phyloP scores from a whole-genome alignment of 2,113 vertebrate species.

The Anas platyrhynchos region DNA sequence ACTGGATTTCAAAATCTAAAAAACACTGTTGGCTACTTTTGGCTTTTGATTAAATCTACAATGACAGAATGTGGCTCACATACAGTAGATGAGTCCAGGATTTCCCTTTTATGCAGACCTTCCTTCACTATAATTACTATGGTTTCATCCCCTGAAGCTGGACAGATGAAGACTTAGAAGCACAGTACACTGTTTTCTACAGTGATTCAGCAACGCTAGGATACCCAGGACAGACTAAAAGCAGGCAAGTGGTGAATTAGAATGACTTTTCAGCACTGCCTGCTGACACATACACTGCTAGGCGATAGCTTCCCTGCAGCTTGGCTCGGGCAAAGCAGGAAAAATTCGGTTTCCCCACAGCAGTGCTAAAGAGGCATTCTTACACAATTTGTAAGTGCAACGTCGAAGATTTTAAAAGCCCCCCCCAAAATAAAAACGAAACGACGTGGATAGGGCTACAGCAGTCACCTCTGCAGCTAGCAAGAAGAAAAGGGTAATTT shows the following conservation, averaged over 20 bases:
- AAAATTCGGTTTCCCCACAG: constrained; percentile 19
- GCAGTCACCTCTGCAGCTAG: neutral
- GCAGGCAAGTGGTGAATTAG: neutral
- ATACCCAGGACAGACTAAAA: constrained; percentile 2
- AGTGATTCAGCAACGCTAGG: neutral
- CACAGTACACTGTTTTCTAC: neutral
- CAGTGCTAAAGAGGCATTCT: neutral
- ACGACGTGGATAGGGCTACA: neutral
- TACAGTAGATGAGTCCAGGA: neutral
- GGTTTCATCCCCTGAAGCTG: constrained; percentile 44
- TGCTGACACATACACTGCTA: constrained; percentile 33
- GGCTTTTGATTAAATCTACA: constrained; percentile 46
- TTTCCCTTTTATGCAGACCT: constrained; percentile 3
- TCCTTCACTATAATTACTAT: constrained; percentile 3
- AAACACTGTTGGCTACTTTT: neutral
- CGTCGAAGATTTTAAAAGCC: neutral
- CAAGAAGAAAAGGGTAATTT: constrained; percentile 7
- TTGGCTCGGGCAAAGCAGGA: neutral
- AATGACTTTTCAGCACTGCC: constrained; percentile 36
- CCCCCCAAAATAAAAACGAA: neutral
- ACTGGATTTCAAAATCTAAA: constrained; percentile 12
- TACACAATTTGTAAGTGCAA: neutral
- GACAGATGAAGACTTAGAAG: constrained; percentile 2
- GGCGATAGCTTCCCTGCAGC: neutral
- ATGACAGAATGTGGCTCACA: constrained; percentile 23